Evolutionary conservation across 2,888 invertebrate species (phyloP).

Genomic region (Lasioglossum lativentre): DNA sequence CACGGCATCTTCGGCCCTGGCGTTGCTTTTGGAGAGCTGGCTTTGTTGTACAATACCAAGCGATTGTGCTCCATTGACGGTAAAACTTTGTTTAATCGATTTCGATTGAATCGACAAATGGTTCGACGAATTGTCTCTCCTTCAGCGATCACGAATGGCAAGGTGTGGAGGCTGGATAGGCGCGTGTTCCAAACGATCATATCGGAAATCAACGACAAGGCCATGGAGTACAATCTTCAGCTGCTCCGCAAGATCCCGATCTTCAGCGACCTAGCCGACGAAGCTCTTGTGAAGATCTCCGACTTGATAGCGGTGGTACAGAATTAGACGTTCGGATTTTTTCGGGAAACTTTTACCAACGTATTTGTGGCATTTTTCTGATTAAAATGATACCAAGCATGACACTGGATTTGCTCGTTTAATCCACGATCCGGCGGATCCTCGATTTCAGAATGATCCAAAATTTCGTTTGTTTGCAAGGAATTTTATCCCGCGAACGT

Average conservation of each 20-base stretch:
- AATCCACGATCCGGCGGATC: no score
- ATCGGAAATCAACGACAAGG: conserved; percentile 91
- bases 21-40: conserved; percentile 95
- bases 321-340: conserved; percentile 66
- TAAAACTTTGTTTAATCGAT: conserved; percentile 81
- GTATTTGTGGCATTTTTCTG: no score
- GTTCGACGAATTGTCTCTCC: background rate
- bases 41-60: conserved; percentile 96
- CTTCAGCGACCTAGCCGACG: conserved; percentile 86
- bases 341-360: no score
- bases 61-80: conserved; percentile 94
- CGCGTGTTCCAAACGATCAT: conserved; percentile 94
- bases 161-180: conserved; percentile 95
- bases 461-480: conserved; percentile 81
- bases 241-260: conserved; percentile 92
- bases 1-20: conserved; percentile 92
- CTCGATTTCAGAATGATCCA: background rate
- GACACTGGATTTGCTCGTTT: no score
- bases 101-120: background rate
- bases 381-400: no score
- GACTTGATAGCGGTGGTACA: conserved; percentile 93
- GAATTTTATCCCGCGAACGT: conserved; percentile 92
- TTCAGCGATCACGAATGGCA: conserved; percentile 90
- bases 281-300: conserved; percentile 91
- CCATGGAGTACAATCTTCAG: conserved; percentile 92